Conservation (phyloP, 64 coral and sea anemone genomes). For the Catalaphyllia jardinei region DNA sequence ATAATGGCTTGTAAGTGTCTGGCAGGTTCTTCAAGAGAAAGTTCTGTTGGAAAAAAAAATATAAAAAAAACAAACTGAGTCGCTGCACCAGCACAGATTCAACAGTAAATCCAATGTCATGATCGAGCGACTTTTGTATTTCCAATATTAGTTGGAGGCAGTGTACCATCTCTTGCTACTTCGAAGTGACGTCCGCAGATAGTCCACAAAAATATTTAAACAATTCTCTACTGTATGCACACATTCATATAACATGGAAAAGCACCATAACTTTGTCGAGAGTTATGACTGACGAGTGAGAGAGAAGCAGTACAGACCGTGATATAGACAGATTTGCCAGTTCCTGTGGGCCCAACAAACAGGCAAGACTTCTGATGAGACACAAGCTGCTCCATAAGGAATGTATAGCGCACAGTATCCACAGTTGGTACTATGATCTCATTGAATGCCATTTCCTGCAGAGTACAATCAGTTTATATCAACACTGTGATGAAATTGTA, state of each 20-base stretch:
- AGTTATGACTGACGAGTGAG: background rate
- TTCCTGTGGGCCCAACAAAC: constrained; percentile 98
- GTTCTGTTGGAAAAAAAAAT: constrained; percentile 56
- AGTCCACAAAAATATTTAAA: too few relatives aligned
- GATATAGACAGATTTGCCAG: constrained; percentile 98
- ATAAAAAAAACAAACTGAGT: background rate
- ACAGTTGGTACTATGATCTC: constrained; percentile 98
- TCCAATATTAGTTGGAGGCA: too few relatives aligned
- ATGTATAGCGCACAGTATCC: constrained; percentile 95
- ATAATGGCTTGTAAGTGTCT: constrained; percentile 97
- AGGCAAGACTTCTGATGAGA: constrained; percentile 91
- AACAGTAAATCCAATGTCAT: background rate
- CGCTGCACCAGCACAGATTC: background rate
- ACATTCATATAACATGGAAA: too few relatives aligned
- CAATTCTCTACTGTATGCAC: too few relatives aligned
- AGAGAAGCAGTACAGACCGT: constrained; percentile 63
- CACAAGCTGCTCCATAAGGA: constrained; percentile 93
- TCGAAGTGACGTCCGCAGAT: too few relatives aligned
- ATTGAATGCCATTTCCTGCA: constrained; percentile 96
- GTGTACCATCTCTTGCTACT: too few relatives aligned
- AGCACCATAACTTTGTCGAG: too few relatives aligned
- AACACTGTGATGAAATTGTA: background rate
- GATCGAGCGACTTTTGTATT: too few relatives aligned
- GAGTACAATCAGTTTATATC: background rate
- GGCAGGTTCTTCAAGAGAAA: constrained; percentile 91